These are phyloP conservation scores for Macrobrachium nipponense DNA, from an alignment of 1,140 invertebrate genomes.

Conservation along the genomic window DNA sequence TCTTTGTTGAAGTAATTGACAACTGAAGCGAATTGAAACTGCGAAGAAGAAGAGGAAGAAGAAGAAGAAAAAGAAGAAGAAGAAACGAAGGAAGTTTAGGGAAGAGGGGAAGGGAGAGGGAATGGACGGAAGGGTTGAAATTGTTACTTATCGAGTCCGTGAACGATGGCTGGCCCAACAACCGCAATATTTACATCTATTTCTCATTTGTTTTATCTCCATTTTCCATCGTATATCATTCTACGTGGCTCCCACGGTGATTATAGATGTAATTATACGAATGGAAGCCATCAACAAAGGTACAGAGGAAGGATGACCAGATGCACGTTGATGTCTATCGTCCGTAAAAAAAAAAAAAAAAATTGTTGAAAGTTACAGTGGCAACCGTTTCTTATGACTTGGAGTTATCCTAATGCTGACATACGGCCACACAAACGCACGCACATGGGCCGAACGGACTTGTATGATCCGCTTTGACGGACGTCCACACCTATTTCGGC, in stretches of 20 bases:
- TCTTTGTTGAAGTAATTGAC: constrained; percentile 19
- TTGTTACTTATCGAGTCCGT: background rate
- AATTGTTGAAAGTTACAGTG: background rate
- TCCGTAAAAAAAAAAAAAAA: background rate
- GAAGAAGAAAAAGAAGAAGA: background rate
- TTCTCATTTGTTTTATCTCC: too few species aligned
- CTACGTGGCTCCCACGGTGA: too few species aligned
- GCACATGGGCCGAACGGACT: too few species aligned
- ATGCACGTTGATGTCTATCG: too few species aligned
- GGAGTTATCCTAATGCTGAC: too few species aligned
- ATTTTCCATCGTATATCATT: too few species aligned
- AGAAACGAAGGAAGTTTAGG: constrained; percentile 6
- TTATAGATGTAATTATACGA: background rate
- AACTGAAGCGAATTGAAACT: constrained; percentile 20
- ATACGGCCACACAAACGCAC: too few species aligned
- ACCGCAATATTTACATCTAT: too few species aligned
- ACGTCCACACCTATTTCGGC: constrained; percentile 1
- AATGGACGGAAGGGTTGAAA: background rate
- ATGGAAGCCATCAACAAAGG: background rate
- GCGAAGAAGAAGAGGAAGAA: background rate
- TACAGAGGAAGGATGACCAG: background rate
- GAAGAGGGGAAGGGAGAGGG: constrained; percentile 3
- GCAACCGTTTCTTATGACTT: too few species aligned
- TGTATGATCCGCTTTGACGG: background rate
- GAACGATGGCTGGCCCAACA: too few species aligned